Evolutionary conservation across 2,797 vertebrate species (phyloP), one percentile per base, ranked within the genome.

Genomic region (Fratercula arctica): DNA sequence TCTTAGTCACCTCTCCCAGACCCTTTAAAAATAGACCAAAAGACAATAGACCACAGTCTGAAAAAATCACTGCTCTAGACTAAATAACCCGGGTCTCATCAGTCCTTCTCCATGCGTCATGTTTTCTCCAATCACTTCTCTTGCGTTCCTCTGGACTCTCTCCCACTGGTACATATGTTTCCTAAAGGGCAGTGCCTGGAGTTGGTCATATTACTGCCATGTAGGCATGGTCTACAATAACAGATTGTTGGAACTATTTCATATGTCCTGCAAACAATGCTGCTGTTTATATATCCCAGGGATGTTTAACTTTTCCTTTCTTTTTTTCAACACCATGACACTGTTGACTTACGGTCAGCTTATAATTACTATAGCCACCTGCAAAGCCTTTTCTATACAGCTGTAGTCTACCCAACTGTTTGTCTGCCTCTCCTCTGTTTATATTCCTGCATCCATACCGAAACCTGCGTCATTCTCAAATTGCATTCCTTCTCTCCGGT

Each of bases 281-380:
- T 13, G 2, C 15, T 90, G 53, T 93, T 94, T 78, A 67, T 25
- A 79, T 7, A 59, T 51, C 67, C 37, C 67, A 73, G 48, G 29
- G n/a, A 51, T 82, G 48, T 92, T 93, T 96, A 79, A 56, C 51
- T 95, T 89, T 92, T 89, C 51, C 51, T 93, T 94, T 96, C 33
- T 78, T 81, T 81, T 95, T 89, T 82, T 59, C 70, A 92, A 17
- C 39, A 82, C 77, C 84, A 4, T 90, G 78, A 76, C 37, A 0
- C 45, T 90, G 43, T 93, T 92, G 86, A 92, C 63, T 85, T 87
- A 59, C 1, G 11, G 88, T 89, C 70, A 87, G 31, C 46, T 93
- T 77, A 56, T 61, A 31, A 54, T 53, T 72, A 61, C 73, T 53
- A 15, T 33, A 84, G n/a, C 21, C 63, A 67, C 70, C 33, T 76